Evolutionary conservation across 2,797 vertebrate genomes (phyloP).

Genomic region (Esox masquinongy): DNA sequence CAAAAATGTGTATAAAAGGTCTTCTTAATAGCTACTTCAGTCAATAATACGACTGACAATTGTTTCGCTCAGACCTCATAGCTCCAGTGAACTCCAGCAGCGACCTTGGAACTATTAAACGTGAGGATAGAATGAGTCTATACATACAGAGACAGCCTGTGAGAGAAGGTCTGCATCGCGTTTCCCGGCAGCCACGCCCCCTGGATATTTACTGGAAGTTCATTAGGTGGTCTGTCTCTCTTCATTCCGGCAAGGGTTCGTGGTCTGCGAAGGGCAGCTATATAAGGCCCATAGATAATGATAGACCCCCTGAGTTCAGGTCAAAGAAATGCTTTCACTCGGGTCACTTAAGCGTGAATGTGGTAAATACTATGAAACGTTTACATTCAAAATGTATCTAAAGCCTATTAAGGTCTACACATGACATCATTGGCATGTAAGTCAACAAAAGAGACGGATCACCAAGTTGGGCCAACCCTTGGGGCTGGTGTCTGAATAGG

Average conservation of each 20-base stretch:
- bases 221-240: constrained; percentile 38
- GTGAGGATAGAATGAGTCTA: too few species aligned
- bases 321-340: constrained; percentile 36
- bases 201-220: constrained; percentile 59
- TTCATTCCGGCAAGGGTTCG: constrained; percentile 40
- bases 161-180: constrained; percentile 23
- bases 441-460: not conserved
- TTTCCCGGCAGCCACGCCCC: constrained; percentile 72
- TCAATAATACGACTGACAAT: not conserved
- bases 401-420: constrained; percentile 21
- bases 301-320: constrained; percentile 23
- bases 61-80: not conserved
- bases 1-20: not conserved
- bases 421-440: not conserved
- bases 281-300: constrained; percentile 41
- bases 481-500: not conserved
- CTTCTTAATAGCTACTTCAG: not conserved
- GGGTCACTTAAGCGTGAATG: constrained; percentile 43
- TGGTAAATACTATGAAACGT: constrained; percentile 35
- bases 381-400: constrained; percentile 23
- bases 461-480: not conserved
- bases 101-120: not conserved
- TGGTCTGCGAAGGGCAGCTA: constrained; percentile 8
- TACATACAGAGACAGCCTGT: not conserved
- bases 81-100: not conserved